Conservation (phyloP, 1,140 invertebrate genomes). For the Drosophila ambigua region DNA sequence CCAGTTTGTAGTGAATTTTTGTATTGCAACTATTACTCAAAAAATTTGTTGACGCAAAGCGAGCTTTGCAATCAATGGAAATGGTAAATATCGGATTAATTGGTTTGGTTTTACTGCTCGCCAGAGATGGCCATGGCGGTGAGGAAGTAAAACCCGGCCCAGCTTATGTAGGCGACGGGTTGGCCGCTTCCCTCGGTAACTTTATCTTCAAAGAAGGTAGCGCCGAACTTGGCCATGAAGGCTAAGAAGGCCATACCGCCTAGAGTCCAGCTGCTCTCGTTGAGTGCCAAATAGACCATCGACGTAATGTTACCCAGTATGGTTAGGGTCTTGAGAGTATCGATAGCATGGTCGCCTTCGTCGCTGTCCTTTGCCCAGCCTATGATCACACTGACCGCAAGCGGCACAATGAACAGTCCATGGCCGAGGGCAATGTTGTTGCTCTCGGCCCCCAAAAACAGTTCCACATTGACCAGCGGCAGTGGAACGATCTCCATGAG, state of each 20-base stretch:
- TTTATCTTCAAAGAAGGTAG: constrained; percentile 31
- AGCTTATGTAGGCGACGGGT: constrained; percentile 46
- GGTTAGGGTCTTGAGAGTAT: constrained; percentile 62
- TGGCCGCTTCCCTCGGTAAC: constrained; percentile 12
- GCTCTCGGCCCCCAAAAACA: constrained; percentile 48
- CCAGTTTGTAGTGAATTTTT: no score
- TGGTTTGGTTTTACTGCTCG: constrained; percentile 14
- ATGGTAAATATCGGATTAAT: no score
- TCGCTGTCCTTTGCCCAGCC: constrained; percentile 16
- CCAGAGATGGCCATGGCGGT: constrained; percentile 29
- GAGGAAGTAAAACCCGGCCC: constrained; percentile 53
- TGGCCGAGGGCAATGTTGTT: constrained; percentile 71
- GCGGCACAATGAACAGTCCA: constrained; percentile 66
- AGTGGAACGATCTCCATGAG: constrained; percentile 65
- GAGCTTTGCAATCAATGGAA: no score
- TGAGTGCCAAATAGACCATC: constrained; percentile 61
- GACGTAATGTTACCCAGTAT: constrained; percentile 73
- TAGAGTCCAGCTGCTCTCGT: constrained; percentile 55
- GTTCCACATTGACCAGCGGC: constrained; percentile 66
- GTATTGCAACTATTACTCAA: no score
- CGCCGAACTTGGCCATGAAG: constrained; percentile 65
- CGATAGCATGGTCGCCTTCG: constrained; percentile 1
- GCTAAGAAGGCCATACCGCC: constrained; percentile 70
- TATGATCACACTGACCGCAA: constrained; percentile 44
- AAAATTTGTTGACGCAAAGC: no score